Evolutionary conservation across 2,797 vertebrate species (phyloP).

Genomic region (Dromococcyx pavoninus): DNA sequence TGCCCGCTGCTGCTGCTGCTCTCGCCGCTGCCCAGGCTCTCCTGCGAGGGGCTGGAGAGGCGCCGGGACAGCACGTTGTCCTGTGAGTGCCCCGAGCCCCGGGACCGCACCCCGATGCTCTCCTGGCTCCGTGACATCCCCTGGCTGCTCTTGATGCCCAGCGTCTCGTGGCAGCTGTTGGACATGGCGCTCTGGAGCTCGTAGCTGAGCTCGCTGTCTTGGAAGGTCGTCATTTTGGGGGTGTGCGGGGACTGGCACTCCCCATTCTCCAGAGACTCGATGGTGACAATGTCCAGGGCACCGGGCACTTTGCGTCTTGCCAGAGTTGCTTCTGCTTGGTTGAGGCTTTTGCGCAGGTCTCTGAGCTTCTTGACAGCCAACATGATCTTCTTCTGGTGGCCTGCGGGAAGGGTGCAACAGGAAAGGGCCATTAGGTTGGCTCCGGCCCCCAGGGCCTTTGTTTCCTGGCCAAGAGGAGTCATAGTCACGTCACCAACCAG

Average conservation of each 20-base stretch:
- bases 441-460: neutral
- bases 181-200: slow-evolving; percentile 94
- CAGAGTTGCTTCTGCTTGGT: slow-evolving; percentile 70
- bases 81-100: slow-evolving; percentile 88
- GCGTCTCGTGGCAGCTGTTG: slow-evolving; percentile 80
- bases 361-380: slow-evolving; percentile 90
- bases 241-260: slow-evolving; percentile 75
- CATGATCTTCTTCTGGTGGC: slow-evolving; percentile 98
- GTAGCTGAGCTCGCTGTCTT: slow-evolving; percentile 90
- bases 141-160: slow-evolving; percentile 75
- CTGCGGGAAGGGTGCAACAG: slow-evolving; percentile 67
- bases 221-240: slow-evolving; percentile 87
- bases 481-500: fast-evolving
- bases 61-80: slow-evolving; percentile 75
- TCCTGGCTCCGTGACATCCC: slow-evolving; percentile 85
- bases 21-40: slow-evolving; percentile 74
- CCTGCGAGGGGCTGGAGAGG: slow-evolving; percentile 75
- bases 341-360: slow-evolving; percentile 83
- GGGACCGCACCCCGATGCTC: slow-evolving; percentile 87
- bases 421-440: neutral
- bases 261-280: slow-evolving; percentile 78
- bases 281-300: slow-evolving; percentile 82
- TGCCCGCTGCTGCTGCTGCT: slow-evolving; percentile 68
- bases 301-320: slow-evolving; percentile 65
- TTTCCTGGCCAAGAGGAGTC: neutral